phyloP scores from a whole-genome alignment of 2,888 invertebrate genomes.

The Melieria picta region DNA sequence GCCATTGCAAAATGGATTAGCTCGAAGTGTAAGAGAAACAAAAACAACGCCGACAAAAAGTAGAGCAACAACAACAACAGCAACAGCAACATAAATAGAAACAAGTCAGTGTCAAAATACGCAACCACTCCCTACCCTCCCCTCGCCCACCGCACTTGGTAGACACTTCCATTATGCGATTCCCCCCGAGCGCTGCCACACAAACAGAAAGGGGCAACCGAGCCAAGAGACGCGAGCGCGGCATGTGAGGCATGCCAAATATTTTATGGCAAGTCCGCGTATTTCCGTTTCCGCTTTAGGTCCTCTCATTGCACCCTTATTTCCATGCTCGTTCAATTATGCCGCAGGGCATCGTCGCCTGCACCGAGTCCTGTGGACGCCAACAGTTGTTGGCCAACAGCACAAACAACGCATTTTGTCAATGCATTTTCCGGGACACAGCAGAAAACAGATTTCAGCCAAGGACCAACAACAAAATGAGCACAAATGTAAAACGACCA shows the following conservation, averaged over 20 bases:
- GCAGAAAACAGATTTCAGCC: constrained; percentile 4
- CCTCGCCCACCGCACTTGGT: neutral
- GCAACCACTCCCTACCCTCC: neutral
- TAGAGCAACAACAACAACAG: constrained; percentile 1
- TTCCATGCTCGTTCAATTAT: constrained; percentile 26
- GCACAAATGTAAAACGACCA: constrained; percentile 10
- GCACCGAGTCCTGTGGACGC: neutral
- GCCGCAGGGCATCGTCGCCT: constrained; percentile 9
- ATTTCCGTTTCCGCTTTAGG: constrained; percentile 4
- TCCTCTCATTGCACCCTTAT: constrained; percentile 13
- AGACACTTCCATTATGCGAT: constrained; percentile 2
- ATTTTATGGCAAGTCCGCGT: neutral
- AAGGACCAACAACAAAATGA: neutral
- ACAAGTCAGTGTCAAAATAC: neutral
- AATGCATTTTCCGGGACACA: constrained; percentile 22
- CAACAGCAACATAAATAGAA: neutral
- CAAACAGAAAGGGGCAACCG: neutral
- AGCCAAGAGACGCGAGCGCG: neutral
- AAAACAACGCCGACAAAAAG: constrained; percentile 8
- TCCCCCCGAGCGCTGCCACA: neutral
- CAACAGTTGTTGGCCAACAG: constrained; percentile 6
- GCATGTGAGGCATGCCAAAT: neutral
- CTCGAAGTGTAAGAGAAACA: constrained; percentile 7
- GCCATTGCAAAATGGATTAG: too few relatives aligned
- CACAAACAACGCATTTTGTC: constrained; percentile 15